Conservation (phyloP, 2,113 vertebrate genomes). For the Myrmophylax atrothorax region DNA sequence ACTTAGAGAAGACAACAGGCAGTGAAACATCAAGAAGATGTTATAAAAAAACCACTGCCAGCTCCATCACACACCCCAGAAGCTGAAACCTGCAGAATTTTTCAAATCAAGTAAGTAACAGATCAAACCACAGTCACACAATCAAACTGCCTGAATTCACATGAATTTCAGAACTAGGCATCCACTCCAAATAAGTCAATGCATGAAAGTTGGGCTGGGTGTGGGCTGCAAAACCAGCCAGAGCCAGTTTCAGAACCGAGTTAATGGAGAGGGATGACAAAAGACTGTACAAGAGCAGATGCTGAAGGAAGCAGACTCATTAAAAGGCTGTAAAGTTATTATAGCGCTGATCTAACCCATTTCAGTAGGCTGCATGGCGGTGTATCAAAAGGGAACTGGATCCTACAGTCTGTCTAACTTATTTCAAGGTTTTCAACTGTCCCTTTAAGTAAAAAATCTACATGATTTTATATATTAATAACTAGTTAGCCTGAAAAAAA, state of each 20-base stretch:
- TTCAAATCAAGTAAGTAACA: not conserved
- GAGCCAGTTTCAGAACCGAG: not conserved
- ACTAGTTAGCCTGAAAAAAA: not conserved
- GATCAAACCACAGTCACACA: not conserved
- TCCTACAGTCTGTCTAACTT: not conserved
- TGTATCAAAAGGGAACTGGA: not conserved
- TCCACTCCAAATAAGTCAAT: not conserved
- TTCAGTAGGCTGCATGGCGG: not conserved
- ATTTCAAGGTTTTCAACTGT: not conserved
- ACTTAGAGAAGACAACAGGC: not conserved
- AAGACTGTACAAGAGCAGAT: not conserved
- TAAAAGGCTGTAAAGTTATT: not conserved
- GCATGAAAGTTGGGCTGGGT: not conserved
- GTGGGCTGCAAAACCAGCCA: not conserved
- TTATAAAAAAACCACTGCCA: not conserved
- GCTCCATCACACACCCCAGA: not conserved
- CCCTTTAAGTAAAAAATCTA: not conserved
- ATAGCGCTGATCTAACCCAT: not conserved
- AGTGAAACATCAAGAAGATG: not conserved
- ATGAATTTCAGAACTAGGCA: not conserved
- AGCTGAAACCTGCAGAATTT: not conserved
- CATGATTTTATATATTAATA: not conserved
- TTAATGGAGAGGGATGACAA: not conserved
- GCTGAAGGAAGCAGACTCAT: not conserved
- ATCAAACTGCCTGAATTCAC: not conserved